Evolutionary conservation across 2,113 vertebrate genomes (phyloP), one percentile per base, ranked within the genome.

Genomic region (Seriola aureovittata): DNA sequence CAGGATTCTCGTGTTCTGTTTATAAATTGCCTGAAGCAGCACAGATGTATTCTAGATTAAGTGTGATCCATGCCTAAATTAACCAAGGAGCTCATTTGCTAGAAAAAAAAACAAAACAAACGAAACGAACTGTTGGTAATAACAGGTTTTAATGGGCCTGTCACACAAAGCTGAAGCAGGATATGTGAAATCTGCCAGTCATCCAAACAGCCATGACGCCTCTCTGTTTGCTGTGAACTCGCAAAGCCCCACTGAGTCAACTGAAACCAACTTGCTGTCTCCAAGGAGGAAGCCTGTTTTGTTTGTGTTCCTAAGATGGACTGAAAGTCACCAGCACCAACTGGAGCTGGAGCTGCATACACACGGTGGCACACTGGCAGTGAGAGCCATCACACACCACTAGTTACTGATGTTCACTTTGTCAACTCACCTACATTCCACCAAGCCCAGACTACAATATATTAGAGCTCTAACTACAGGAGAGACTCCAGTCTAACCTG

Each of bases 311-410:
- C 68, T 40, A 32, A 55, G 57, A 57, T 48, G 62, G 46, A 50
- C 55, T 89, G 72, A 64, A 91, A 90, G 80, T 86, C 70, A 78
- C 40, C 10, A 38, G 89, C 63, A 88, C 81, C 86, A 69, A 19
- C 54, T 50, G n/a, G n/a, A 71, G 64, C 64, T 42, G 55, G 36
- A 55, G 60, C 44, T 16, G 3, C 29, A 69, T 4, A 12, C 62
- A 32, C 16, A 9, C 25, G 21, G 65, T n/a, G 29, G 3, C 46
- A 34, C 23, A 36, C 42, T 55, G 62, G 60, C 29, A 57, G 44
- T 55, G n/a, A 58, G 23, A 38, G 0, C 12, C 29, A 29, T 29
- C 29, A 60, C 63, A 52, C 66, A 62, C 25, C 54, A 52, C 8
- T 36, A 68, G 12, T 59, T 46, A 52, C 17, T 54, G 69, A 82